These are phyloP conservation scores for Sebastes baramenuke DNA, from an alignment of 2,797 vertebrate genomes.

Conservation along the genomic window DNA sequence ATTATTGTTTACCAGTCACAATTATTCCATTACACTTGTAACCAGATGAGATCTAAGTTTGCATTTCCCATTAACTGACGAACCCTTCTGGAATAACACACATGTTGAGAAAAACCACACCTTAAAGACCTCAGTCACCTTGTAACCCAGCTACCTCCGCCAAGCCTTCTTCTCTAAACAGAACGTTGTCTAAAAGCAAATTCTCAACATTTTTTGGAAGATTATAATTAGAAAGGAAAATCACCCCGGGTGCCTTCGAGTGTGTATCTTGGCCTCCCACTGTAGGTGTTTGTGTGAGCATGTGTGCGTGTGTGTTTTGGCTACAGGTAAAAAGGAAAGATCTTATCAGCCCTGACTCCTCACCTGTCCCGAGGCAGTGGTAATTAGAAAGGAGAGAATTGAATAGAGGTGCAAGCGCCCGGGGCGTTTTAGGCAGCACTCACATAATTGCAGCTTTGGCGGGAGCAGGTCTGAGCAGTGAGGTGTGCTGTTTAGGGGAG, in stretches of 20 bases:
- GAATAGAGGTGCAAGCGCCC: constrained; percentile 83
- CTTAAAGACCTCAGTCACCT: constrained; percentile 54
- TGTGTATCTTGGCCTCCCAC: constrained; percentile 49
- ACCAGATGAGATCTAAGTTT: constrained; percentile 11
- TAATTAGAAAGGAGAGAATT: constrained; percentile 93
- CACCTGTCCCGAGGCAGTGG: constrained; percentile 86
- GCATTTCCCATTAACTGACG: constrained; percentile 37
- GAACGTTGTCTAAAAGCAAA: constrained; percentile 78
- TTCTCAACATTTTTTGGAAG: constrained; percentile 85
- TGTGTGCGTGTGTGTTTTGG: constrained; percentile 77
- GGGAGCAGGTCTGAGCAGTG: constrained; percentile 87
- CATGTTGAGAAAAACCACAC: constrained; percentile 17
- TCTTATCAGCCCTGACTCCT: constrained; percentile 90
- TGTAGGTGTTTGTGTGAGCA: constrained; percentile 52
- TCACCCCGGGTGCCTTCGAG: constrained; percentile 69
- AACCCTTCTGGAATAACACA: constrained; percentile 4
- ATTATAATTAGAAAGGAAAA: constrained; percentile 89
- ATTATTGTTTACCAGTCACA: constrained; percentile 19
- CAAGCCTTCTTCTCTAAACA: constrained; percentile 72
- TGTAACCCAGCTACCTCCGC: constrained; percentile 34
- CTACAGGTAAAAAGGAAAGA: constrained; percentile 88
- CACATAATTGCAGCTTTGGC: constrained; percentile 90
- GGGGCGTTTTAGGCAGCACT: constrained; percentile 83
- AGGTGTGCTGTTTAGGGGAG: constrained; percentile 82
- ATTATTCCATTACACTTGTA: background rate